A percentile compares a stretch with the other conserved stretches of the same genome.
Evolutionary conservation across 1,140 invertebrate species (phyloP).

Genomic region (Bacillus rossius): DNA sequence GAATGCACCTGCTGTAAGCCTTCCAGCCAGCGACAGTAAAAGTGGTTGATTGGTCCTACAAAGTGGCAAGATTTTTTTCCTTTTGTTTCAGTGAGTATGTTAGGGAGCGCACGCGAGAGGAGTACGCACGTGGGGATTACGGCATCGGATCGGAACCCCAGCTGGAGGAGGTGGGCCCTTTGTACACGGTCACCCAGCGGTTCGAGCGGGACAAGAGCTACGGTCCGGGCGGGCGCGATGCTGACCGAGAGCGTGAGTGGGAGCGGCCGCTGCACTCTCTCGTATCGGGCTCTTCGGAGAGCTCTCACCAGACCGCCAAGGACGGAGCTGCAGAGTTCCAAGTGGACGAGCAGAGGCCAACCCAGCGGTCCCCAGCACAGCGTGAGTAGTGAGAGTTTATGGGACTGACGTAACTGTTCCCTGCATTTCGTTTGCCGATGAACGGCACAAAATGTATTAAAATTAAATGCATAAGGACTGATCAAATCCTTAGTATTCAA

Average conservation of each 20-base stretch:
- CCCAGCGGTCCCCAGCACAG: background rate
- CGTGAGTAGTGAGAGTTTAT: no score
- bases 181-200: constrained; percentile 18
- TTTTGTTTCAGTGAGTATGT: constrained; percentile 20
- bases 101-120: constrained; percentile 18
- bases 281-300: background rate
- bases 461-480: no score
- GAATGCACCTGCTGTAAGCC: no score
- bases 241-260: constrained; percentile 6
- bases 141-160: constrained; percentile 15
- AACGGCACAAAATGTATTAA: no score
- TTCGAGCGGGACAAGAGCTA: constrained; percentile 16
- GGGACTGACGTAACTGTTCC: no score
- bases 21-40: no score
- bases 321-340: background rate
- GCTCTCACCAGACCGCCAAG: background rate
- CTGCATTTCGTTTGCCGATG: no score
- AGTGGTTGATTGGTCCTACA: no score
- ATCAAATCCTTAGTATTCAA: no score
- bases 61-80: no score
- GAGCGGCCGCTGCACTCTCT: constrained; percentile 6
- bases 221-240: background rate
- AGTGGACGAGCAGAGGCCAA: background rate
- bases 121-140: constrained; percentile 21
- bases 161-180: constrained; percentile 13